These are phyloP conservation scores for Malacoraja senta DNA, from an alignment of 2,797 vertebrate species.

Conservation along the genomic window DNA sequence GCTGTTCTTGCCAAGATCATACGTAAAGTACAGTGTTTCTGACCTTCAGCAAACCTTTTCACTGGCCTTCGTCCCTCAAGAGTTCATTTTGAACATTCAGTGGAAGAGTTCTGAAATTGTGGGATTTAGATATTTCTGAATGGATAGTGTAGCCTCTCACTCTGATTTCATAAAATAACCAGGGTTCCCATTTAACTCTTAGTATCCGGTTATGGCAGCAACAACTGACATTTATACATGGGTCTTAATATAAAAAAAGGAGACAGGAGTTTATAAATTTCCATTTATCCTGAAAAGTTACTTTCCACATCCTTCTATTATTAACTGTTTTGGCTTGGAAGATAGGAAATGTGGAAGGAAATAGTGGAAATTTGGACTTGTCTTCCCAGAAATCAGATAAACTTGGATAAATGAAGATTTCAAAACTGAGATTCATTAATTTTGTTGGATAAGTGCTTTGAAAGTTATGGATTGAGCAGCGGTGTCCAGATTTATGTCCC, in stretches of 20 bases:
- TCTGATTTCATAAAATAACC: neutral
- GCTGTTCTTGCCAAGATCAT: slow-evolving; percentile 1
- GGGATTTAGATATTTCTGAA: neutral
- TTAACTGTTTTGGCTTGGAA: neutral
- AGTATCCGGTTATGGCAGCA: neutral
- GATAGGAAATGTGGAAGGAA: neutral
- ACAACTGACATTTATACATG: neutral
- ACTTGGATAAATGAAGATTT: neutral
- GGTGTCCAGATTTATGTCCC: neutral
- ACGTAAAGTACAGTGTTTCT: neutral
- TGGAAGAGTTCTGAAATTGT: neutral
- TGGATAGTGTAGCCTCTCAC: neutral
- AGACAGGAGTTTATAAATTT: neutral
- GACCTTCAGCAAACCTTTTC: slow-evolving; percentile 21
- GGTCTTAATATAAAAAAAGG: neutral
- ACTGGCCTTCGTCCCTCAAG: neutral
- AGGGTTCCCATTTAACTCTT: neutral
- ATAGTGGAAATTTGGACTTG: neutral
- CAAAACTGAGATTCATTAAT: neutral
- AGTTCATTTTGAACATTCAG: neutral
- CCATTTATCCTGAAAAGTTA: neutral
- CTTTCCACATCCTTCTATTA: neutral
- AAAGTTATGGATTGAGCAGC: neutral
- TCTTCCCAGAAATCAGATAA: neutral
- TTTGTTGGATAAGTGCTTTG: neutral